These are phyloP conservation scores for Noctua comes DNA, from an alignment of 2,888 invertebrate species.

Conservation along the genomic window DNA sequence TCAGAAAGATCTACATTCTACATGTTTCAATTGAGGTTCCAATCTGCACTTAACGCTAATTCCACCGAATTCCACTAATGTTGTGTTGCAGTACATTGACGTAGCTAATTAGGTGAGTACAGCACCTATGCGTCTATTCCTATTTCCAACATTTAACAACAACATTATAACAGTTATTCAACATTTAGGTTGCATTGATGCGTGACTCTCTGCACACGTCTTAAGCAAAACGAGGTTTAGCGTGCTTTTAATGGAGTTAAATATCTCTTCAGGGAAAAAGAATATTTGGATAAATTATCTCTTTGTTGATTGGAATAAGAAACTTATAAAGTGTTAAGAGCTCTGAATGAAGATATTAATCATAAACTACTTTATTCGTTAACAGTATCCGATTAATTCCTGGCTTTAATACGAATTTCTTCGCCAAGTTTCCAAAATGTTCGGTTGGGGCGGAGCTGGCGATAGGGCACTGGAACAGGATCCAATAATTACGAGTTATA, in stretches of 20 bases:
- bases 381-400: neutral
- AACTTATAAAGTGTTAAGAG: neutral
- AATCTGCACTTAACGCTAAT: neutral
- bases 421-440: neutral
- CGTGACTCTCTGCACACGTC: neutral
- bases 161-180: no score
- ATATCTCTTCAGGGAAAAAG: neutral
- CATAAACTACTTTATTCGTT: neutral
- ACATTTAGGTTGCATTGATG: neutral
- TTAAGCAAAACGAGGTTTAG: neutral
- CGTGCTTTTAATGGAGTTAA: neutral
- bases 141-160: neutral
- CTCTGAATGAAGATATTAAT: neutral
- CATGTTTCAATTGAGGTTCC: neutral
- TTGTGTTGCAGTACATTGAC: neutral
- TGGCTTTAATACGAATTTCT: neutral
- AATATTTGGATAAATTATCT: neutral
- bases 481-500: neutral
- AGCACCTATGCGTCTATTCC: neutral
- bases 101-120: neutral
- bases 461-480: slow-evolving; percentile 41
- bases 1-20: neutral
- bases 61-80: neutral
- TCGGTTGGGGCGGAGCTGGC: neutral
- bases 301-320: neutral